Evolutionary conservation across 2,888 invertebrate genomes (phyloP).

Genomic region (Mantis religiosa): DNA sequence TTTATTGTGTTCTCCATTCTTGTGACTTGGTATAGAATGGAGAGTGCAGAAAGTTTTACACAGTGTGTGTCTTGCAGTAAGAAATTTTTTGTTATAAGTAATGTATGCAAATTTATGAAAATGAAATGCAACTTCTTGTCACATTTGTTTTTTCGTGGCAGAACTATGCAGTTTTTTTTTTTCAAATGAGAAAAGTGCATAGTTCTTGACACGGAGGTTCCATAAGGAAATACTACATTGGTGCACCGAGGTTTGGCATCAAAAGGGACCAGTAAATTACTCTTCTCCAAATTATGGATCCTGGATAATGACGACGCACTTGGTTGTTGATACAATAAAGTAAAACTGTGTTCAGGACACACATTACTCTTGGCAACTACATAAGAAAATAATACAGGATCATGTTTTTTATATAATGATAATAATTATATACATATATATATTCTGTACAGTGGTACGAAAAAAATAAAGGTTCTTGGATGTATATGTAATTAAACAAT

Average conservation of each 20-base stretch:
- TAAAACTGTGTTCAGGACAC: neutral
- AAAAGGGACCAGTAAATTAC: constrained; percentile 15
- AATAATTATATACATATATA: constrained; percentile 7
- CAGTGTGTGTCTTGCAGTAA: neutral
- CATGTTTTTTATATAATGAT: constrained; percentile 10
- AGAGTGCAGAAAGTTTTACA: neutral
- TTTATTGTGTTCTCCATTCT: too few relatives aligned
- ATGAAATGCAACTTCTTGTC: neutral
- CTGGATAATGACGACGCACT: neutral
- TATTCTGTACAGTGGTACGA: constrained; percentile 23
- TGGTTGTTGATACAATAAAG: neutral
- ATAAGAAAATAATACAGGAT: neutral
- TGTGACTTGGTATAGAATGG: too few relatives aligned
- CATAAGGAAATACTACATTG: neutral
- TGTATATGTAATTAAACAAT: constrained; percentile 1
- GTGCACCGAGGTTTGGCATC: neutral
- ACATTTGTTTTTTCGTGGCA: neutral
- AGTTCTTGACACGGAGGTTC: neutral
- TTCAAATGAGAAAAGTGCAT: neutral
- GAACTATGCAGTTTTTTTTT: neutral
- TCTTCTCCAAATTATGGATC: neutral
- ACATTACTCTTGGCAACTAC: neutral
- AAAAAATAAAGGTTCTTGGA: constrained; percentile 26
- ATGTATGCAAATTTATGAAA: neutral
- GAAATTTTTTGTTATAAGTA: neutral